Base-by-base conservation (phyloP, 2,888 invertebrate species). In the Euplagia quadripunctaria region DNA sequence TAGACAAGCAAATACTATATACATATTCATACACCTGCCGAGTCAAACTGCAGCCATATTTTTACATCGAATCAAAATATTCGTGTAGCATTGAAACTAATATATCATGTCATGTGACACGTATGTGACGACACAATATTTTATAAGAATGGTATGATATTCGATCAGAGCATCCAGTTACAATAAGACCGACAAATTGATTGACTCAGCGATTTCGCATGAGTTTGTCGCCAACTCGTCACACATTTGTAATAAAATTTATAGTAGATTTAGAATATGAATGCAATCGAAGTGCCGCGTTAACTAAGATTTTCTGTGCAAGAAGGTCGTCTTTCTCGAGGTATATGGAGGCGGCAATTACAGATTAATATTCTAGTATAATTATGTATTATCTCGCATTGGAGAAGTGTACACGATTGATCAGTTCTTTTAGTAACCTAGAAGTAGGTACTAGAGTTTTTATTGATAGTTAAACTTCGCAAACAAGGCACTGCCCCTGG, bases 131-230 rank as follows among this genome's bases (percentile, higher is more conserved):
- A 72, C 31, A 75, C 42, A 71, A 55, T 70, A 79, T 64, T 77
- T 87, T 83, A 82, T 82, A 83, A 82, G 85, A 86, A 85, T 80
- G 74, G 75, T 69, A 46, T 78, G 87, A 76, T 79, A 90, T 86
- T 85, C 82, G 86, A 91, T 89, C 82, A 71, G 43, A 65, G 77
- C 76, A 70, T 87, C 72, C 72, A 64, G 42, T 85, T 78, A 77
- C 92, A 91, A 88, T 87, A 75, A 81, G 71, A 82, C 91, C 91
- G 90, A 81, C 77, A 46, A 20, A 41, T 11, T 20, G 61, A 67
- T 55, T 79, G 79, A 85, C 74, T 88, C 86, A 85, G 88, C 87
- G 74, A 83, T 84, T 83, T 83, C 77, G 46, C 67, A 64, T 63
- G 17, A 55, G 76, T 74, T 64, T 73, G 77, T 76, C 49, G 31